These are phyloP conservation scores for Pandemis heparana DNA, from an alignment of 2,888 invertebrate genomes.

Conservation along the genomic window DNA sequence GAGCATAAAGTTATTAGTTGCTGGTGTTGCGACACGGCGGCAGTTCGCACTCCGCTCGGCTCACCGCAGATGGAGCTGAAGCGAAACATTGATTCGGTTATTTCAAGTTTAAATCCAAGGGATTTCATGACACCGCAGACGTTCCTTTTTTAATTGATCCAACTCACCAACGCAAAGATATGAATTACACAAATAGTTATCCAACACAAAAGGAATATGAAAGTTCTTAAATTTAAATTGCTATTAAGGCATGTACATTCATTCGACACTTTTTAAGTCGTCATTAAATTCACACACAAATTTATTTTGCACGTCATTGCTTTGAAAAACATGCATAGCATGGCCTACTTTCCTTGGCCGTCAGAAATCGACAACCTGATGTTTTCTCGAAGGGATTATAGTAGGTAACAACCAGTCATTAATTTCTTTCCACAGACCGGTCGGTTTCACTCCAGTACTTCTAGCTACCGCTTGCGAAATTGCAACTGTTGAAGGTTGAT, in stretches of 20 bases:
- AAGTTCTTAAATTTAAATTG: constrained; percentile 13
- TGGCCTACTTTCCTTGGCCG: constrained; percentile 59
- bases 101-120: not conserved
- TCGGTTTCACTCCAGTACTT: constrained; percentile 50
- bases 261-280: constrained; percentile 4
- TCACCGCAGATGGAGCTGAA: constrained; percentile 6
- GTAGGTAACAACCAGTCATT: constrained; percentile 43
- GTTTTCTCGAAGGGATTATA: constrained; percentile 50
- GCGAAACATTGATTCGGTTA: constrained; percentile 1
- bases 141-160: not conserved
- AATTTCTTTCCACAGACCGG: constrained; percentile 50
- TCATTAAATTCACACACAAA: constrained; percentile 21
- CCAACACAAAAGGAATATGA: constrained; percentile 1
- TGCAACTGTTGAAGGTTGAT: constrained; percentile 38
- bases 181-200: constrained; percentile 1
- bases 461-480: constrained; percentile 40
- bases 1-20: constrained; percentile 51
- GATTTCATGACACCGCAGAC: not conserved
- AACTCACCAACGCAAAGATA: not conserved
- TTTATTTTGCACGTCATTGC: constrained; percentile 31
- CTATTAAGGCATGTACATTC: constrained; percentile 4
- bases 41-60: constrained; percentile 39
- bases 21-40: constrained; percentile 47
- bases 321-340: constrained; percentile 34
- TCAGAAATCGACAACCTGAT: constrained; percentile 52